phyloP scores from a whole-genome alignment of 2,797 vertebrate species.

The Enteromius radiatus region DNA sequence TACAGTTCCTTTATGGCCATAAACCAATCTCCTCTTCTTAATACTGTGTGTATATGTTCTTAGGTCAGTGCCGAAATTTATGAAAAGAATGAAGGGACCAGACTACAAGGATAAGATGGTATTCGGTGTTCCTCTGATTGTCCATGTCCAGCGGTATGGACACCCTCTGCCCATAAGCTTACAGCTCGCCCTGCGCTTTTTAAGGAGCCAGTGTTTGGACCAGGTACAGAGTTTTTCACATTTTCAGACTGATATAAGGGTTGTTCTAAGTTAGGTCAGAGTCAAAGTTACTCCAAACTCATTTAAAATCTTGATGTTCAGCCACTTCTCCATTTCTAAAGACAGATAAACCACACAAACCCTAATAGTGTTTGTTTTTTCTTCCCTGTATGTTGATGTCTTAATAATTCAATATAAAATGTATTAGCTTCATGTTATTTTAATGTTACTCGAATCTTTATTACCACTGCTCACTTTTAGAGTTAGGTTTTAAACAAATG shows the following conservation, averaged over 20 bases:
- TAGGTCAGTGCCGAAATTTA: conserved; percentile 98
- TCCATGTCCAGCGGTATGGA: conserved; percentile 93
- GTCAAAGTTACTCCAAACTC: conserved; percentile 4
- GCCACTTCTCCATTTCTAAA: not conserved
- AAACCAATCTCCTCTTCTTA: not conserved
- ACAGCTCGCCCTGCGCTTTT: conserved; percentile 91
- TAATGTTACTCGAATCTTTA: not conserved
- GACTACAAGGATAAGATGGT: conserved; percentile 97
- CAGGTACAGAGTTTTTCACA: conserved; percentile 80
- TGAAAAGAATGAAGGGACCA: conserved; percentile 97
- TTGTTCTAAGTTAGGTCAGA: not conserved
- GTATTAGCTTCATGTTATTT: not conserved
- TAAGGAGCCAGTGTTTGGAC: conserved; percentile 93
- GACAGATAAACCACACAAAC: not conserved
- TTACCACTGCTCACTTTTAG: not conserved
- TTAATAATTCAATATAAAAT: not conserved
- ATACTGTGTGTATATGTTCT: conserved; percentile 32
- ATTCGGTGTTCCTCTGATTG: conserved; percentile 93
- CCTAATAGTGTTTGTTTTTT: not conserved
- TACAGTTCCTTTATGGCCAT: not conserved
- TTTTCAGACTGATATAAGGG: not conserved
- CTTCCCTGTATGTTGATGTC: not conserved
- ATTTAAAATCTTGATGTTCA: not conserved
- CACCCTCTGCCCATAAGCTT: conserved; percentile 94
- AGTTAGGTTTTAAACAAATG: not conserved